phyloP scores from a whole-genome alignment of 2,888 invertebrate species.

The Watsonalla binaria region DNA sequence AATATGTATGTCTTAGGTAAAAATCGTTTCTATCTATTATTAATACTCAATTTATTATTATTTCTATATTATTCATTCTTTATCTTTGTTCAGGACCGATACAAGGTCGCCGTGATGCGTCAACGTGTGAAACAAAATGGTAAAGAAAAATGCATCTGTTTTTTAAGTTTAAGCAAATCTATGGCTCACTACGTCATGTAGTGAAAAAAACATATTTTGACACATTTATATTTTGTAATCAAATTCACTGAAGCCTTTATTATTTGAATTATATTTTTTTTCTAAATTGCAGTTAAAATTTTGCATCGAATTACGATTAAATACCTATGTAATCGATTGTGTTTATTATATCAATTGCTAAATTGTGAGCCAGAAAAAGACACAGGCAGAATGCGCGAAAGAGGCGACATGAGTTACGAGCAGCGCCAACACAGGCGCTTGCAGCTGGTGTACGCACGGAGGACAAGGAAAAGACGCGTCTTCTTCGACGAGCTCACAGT shows the following conservation, averaged over 20 bases:
- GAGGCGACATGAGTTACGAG: slow-evolving; percentile 35
- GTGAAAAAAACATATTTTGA: neutral
- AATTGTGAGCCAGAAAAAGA: neutral
- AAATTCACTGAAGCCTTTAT: slow-evolving; percentile 5
- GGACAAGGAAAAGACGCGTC: slow-evolving; percentile 47
- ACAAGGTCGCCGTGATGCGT: too few species aligned
- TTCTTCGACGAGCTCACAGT: slow-evolving; percentile 62
- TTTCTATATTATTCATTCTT: too few species aligned
- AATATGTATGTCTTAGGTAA: too few species aligned
- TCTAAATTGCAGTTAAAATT: slow-evolving; percentile 44
- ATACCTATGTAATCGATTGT: neutral
- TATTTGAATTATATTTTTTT: slow-evolving; percentile 24
- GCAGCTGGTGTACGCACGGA: slow-evolving; percentile 46
- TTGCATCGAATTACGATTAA: neutral
- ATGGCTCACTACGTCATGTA: neutral
- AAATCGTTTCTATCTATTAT: too few species aligned
- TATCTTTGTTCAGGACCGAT: too few species aligned
- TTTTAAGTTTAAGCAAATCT: slow-evolving; percentile 7
- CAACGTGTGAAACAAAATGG: too few species aligned
- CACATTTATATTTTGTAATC: neutral
- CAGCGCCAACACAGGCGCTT: slow-evolving; percentile 33
- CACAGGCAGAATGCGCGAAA: slow-evolving; percentile 30
- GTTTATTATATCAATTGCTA: neutral
- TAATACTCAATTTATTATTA: too few species aligned
- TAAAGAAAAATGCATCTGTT: too few species aligned